Conservation (phyloP, 2,888 invertebrate species). For the Lepas anatifera region DNA sequence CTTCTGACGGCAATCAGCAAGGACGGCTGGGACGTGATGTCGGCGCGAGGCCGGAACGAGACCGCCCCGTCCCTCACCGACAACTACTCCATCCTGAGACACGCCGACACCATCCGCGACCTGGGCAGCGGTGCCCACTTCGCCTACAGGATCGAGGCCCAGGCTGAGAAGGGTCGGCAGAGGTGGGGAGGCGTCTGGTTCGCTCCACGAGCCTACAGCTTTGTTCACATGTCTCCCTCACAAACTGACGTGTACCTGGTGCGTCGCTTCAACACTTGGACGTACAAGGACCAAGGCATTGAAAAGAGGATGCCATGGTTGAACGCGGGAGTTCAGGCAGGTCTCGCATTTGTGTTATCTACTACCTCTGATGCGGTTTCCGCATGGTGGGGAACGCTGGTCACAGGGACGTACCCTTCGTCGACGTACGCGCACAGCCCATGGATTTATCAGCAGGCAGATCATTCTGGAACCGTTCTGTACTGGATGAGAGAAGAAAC, state of each 20-base stretch:
- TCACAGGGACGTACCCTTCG: not conserved
- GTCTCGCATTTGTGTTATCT: not conserved
- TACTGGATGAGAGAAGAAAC: not conserved
- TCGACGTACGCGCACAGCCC: not conserved
- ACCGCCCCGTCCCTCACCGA: no score
- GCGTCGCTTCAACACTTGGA: not conserved
- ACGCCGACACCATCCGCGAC: no score
- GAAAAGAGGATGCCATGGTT: not conserved
- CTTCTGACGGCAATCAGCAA: no score
- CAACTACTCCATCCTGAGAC: no score
- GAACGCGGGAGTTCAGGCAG: not conserved
- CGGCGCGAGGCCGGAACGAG: no score
- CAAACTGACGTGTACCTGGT: not conserved
- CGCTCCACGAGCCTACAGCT: not conserved
- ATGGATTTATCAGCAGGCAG: not conserved
- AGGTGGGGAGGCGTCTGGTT: conserved; percentile 1
- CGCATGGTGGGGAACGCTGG: not conserved
- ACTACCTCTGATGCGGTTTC: not conserved
- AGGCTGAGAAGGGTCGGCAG: not conserved
- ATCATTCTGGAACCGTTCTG: not conserved
- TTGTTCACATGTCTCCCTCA: not conserved
- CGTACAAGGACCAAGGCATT: not conserved
- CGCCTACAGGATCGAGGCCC: not conserved
- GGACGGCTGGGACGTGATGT: no score
- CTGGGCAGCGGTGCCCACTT: not conserved